phyloP scores from a whole-genome alignment of 2,797 vertebrate species.

The Paramormyrops hopkinsi region DNA sequence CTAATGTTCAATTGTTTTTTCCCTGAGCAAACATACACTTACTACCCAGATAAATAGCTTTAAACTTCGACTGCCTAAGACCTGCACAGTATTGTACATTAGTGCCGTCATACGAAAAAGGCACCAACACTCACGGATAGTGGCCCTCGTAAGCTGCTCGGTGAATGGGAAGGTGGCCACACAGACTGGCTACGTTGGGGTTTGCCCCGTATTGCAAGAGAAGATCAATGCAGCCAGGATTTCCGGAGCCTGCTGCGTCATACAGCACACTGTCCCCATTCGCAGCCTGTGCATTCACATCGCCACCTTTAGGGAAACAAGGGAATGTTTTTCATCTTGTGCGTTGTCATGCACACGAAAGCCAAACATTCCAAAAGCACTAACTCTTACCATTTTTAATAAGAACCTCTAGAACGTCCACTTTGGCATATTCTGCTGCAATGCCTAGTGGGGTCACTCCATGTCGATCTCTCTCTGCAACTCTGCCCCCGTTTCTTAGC shows the following conservation, averaged over 20 bases:
- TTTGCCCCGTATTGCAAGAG: conserved; percentile 73
- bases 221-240: conserved; percentile 73
- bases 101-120: neutral
- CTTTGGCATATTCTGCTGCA: conserved; percentile 68
- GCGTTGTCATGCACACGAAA: neutral
- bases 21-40: neutral
- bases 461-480: conserved; percentile 60
- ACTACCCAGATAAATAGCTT: neutral
- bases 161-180: conserved; percentile 76
- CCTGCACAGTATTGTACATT: neutral
- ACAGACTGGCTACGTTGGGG: conserved; percentile 68
- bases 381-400: conserved; percentile 64
- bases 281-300: conserved; percentile 66
- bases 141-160: conserved; percentile 76
- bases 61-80: neutral
- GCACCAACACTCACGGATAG: conserved; percentile 66
- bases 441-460: conserved; percentile 74
- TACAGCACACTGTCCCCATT: conserved; percentile 73
- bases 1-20: neutral
- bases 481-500: conserved; percentile 65
- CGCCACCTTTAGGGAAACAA: conserved; percentile 61
- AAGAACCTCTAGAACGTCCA: conserved; percentile 70
- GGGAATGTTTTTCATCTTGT: neutral
- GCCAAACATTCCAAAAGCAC: neutral
- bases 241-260: conserved; percentile 72